phyloP scores from a whole-genome alignment of 2,888 invertebrate genomes.

The Adineta ricciae region DNA sequence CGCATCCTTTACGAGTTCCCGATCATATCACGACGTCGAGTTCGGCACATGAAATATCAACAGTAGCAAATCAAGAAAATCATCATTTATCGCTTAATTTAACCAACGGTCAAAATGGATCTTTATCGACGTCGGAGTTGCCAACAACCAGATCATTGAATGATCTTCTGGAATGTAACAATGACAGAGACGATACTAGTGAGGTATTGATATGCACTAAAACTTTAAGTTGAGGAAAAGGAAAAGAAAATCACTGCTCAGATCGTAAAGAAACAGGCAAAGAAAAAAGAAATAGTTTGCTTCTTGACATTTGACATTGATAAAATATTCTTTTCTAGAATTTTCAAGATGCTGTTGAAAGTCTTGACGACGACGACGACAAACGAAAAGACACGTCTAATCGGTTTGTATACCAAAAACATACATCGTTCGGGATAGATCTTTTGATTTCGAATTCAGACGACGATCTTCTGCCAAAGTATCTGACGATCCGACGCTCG shows the following conservation, averaged over 20 bases:
- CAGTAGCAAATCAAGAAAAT: neutral
- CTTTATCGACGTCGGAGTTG: neutral
- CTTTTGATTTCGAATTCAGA: too few relatives aligned
- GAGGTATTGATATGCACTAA: neutral
- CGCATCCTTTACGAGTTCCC: neutral
- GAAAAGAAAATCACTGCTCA: too few relatives aligned
- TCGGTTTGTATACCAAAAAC: neutral
- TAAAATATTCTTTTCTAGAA: slow-evolving; percentile 36
- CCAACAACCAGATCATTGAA: neutral
- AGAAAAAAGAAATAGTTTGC: slow-evolving; percentile 20
- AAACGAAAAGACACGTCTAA: slow-evolving; percentile 36
- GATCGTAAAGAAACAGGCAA: too few relatives aligned
- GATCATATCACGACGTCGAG: neutral
- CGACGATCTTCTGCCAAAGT: neutral
- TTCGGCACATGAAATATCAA: neutral
- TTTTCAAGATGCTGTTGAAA: slow-evolving; percentile 41
- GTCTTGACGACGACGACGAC: neutral
- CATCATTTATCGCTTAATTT: neutral
- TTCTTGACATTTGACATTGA: too few relatives aligned
- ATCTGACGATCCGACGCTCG: neutral
- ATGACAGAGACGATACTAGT: neutral
- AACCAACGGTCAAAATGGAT: neutral
- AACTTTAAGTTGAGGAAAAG: too few relatives aligned
- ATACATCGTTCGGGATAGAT: too few relatives aligned
- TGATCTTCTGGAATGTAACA: neutral